These are phyloP conservation scores for Embiotoca jacksoni DNA, from an alignment of 2,113 vertebrate genomes.

Conservation along the genomic window DNA sequence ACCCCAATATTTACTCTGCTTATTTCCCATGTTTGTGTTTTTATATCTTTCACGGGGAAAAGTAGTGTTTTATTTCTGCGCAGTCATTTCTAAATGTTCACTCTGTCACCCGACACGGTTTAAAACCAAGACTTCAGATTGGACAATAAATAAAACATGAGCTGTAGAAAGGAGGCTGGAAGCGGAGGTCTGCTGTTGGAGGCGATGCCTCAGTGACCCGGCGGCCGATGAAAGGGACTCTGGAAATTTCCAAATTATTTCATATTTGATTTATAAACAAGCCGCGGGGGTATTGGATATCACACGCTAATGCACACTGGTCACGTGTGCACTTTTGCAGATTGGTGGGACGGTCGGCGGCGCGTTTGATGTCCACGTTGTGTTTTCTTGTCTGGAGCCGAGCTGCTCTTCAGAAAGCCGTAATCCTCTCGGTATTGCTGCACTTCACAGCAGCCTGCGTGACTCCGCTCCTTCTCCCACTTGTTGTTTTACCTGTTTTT, in stretches of 20 bases:
- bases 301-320: slow-evolving; percentile 59
- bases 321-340: slow-evolving; percentile 72
- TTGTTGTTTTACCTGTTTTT: slow-evolving; percentile 83
- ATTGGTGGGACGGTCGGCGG: slow-evolving; percentile 58
- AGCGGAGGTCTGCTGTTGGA: slow-evolving; percentile 69
- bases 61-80: slow-evolving; percentile 27
- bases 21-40: slow-evolving; percentile 37
- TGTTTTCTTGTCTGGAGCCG: slow-evolving; percentile 70
- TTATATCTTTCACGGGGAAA: neutral
- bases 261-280: slow-evolving; percentile 82
- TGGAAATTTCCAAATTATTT: slow-evolving; percentile 75
- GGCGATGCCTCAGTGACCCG: slow-evolving; percentile 58
- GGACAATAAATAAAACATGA: slow-evolving; percentile 50
- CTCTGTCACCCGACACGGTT: neutral
- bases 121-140: slow-evolving; percentile 24
- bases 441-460: slow-evolving; percentile 62
- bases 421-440: slow-evolving; percentile 78
- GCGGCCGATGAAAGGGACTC: slow-evolving; percentile 65
- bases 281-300: slow-evolving; percentile 72
- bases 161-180: slow-evolving; percentile 47
- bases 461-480: slow-evolving; percentile 72
- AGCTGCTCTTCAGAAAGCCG: slow-evolving; percentile 66
- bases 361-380: slow-evolving; percentile 74
- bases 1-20: slow-evolving; percentile 1
- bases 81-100: slow-evolving; percentile 38